Base-by-base conservation (phyloP, 2,888 invertebrate genomes). In the Drosophila pseudotakahashii region DNA sequence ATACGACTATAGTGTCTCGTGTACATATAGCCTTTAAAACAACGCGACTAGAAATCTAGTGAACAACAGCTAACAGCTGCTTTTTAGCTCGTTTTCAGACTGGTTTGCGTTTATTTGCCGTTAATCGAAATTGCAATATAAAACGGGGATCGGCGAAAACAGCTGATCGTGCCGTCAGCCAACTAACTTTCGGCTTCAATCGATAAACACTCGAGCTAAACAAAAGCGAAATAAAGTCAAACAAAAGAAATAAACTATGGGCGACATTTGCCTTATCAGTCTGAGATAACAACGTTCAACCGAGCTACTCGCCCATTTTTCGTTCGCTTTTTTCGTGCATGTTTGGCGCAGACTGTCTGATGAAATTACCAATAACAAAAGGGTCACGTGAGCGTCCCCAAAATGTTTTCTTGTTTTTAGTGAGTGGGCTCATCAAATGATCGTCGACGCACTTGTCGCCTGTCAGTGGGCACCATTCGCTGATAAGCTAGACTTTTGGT, bases 261-360 rank as follows among this genome's bases (percentile, higher is more conserved):
- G 76, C 69, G 78, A 77, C 69, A 83, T 66, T 81, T 72, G 72
- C 62, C 50, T 79, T 82, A 77, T 79, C 82, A 67, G 23, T 11
- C 19, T 44, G 63, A 64, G 63, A 64, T 64, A 66, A 52, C 5
- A 26, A 19, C 19, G 19, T 19, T 19, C 19, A 19, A 26, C 37
- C 16, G 19, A 11, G 34, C 34, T 50, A 11, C 19, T 34, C 14
- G 41, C 10, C 42, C 30, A 42, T 48, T 62, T 48, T 41, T 6
- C 41, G 61, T 26, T 23, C 3, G 19, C 19, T 19, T 19, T 19
- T 19, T 19, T 19, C 19, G 19, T 19, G 19, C 19, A 19, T 19
- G 19, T 19, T 19, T 39, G 10, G 1, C 9, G 50, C 54, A 14
- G 30, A 34, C 57, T 7, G 19, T 2, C 47, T 66, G 54, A 58